Evolutionary conservation across 2,797 vertebrate species (phyloP).

Genomic region (Hydrolagus colliei): DNA sequence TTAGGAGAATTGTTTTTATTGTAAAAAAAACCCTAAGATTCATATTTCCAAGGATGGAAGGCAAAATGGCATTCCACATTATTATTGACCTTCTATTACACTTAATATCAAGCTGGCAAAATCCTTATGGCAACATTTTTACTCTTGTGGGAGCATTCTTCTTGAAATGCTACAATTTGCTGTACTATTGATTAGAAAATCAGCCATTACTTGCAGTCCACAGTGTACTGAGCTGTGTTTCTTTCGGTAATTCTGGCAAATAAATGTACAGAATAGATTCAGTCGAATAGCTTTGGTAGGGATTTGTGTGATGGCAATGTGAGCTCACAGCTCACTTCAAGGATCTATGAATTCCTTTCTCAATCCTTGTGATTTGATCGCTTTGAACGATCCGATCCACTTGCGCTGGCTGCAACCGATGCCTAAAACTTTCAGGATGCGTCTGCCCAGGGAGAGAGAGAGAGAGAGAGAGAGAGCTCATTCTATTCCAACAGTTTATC

Average conservation of each 20-base stretch:
- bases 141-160: not conserved
- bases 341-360: not conserved
- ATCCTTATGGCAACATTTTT: not conserved
- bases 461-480: too few species aligned
- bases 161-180: conserved; percentile 4
- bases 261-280: not conserved
- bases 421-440: not conserved
- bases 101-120: not conserved
- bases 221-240: not conserved
- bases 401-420: not conserved
- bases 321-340: not conserved
- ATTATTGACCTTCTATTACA: conserved; percentile 3
- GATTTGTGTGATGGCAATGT: too few species aligned
- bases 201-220: not conserved
- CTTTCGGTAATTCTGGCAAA: conserved; percentile 18
- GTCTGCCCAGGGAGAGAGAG: too few species aligned
- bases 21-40: not conserved
- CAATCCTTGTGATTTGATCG: not conserved
- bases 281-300: not conserved
- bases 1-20: conserved; percentile 10
- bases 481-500: too few species aligned
- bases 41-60: conserved; percentile 4
- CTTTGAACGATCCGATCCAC: not conserved
- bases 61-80: not conserved
- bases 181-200: not conserved